A percentile compares a stretch with the other conserved stretches of the same genome.
These are phyloP conservation scores for Thalassoma bifasciatum DNA, from an alignment of 2,113 vertebrate species.

Conservation along the genomic window DNA sequence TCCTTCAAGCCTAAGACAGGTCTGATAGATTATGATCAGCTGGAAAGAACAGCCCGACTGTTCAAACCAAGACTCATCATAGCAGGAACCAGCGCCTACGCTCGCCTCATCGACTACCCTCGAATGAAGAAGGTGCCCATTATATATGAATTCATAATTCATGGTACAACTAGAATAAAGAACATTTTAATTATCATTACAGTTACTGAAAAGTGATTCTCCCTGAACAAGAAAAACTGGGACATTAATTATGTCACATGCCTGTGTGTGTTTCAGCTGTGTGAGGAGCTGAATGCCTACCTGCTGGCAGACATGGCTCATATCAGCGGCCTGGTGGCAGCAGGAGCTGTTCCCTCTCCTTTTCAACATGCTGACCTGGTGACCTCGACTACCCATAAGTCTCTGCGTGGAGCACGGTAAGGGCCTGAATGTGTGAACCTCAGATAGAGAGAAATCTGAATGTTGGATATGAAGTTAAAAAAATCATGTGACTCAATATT, in stretches of 20 bases:
- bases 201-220: too few relatives aligned
- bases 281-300: conserved; percentile 88
- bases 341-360: conserved; percentile 89
- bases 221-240: background rate
- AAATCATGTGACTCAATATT: too few relatives aligned
- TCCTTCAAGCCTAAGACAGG: conserved; percentile 58
- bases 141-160: background rate
- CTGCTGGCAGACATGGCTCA: conserved; percentile 95
- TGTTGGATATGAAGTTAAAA: too few relatives aligned
- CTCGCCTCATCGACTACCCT: conserved; percentile 64
- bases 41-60: conserved; percentile 63
- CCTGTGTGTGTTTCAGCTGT: conserved; percentile 82
- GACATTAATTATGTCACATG: background rate
- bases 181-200: too few relatives aligned
- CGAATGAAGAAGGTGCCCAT: conserved; percentile 62
- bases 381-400: conserved; percentile 95
- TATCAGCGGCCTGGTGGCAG: conserved; percentile 92
- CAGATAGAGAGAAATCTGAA: background rate
- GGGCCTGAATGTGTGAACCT: background rate
- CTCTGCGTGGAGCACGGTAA: conserved; percentile 90
- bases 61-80: conserved; percentile 71
- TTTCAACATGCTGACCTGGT: conserved; percentile 90
- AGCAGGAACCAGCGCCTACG: conserved; percentile 68
- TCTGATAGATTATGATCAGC: conserved; percentile 64
- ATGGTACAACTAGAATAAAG: background rate